A percentile compares a stretch with the other conserved stretches of the same genome.
These are phyloP conservation scores for Poecilia picta DNA, from an alignment of 2,797 vertebrate species.

Conservation along the genomic window DNA sequence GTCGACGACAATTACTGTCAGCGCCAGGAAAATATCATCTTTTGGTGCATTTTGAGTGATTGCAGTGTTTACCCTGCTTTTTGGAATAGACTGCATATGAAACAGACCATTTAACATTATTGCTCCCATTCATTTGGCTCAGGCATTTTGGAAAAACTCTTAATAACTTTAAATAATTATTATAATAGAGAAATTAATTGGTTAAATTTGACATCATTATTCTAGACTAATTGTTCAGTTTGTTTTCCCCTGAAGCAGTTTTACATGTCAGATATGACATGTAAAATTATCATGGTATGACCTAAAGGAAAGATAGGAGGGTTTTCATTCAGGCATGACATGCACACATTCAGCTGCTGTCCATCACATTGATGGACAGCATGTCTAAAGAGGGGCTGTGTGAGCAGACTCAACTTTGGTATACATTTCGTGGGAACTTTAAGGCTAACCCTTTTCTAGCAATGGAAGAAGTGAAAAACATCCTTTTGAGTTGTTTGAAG, in stretches of 20 bases:
- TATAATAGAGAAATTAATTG: background rate
- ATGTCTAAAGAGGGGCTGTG: background rate
- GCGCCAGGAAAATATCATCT: background rate
- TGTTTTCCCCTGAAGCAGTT: background rate
- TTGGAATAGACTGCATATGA: background rate
- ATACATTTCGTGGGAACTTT: conserved; percentile 14
- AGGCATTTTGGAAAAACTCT: background rate
- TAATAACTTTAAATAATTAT: background rate
- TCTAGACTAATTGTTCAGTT: background rate
- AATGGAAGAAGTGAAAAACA: background rate
- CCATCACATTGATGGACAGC: background rate
- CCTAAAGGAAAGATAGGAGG: background rate
- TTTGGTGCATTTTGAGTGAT: background rate
- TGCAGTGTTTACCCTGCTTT: background rate
- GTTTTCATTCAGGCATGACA: background rate
- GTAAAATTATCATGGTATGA: background rate
- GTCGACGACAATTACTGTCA: background rate
- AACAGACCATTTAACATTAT: background rate
- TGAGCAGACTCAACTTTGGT: background rate
- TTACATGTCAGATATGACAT: background rate
- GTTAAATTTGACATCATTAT: background rate
- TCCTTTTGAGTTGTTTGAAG: background rate
- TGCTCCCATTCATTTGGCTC: conserved; percentile 1
- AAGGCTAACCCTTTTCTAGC: conserved; percentile 35
- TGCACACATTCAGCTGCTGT: background rate